These are phyloP conservation scores for Brachyhypopomus occidentalis DNA, from an alignment of 2,113 vertebrate species.

Conservation along the genomic window DNA sequence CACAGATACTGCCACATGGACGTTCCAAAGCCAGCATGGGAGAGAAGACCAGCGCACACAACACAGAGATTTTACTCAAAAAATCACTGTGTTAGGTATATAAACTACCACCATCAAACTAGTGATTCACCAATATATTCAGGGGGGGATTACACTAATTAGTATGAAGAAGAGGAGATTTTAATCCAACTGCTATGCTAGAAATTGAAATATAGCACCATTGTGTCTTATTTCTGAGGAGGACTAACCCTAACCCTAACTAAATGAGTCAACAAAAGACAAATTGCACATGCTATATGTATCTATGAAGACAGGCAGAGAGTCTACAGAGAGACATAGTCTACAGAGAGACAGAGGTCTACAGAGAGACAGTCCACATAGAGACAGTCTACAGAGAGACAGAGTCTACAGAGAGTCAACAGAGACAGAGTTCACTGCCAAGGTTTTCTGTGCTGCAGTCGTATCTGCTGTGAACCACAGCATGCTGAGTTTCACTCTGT, in stretches of 20 bases:
- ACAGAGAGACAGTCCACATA: no score
- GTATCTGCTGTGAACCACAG: background rate
- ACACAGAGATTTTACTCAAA: background rate
- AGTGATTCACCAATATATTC: background rate
- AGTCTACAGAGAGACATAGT: no score
- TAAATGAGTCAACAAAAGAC: constrained; percentile 39
- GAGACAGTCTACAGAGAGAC: no score
- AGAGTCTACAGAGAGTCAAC: no score
- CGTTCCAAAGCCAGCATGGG: constrained; percentile 1
- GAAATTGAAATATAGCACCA: no score
- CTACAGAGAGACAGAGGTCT: no score
- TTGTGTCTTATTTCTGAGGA: constrained; percentile 32
- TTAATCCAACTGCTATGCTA: background rate
- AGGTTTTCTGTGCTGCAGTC: background rate
- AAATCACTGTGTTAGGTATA: no score
- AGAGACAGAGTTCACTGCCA: no score
- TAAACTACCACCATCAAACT: background rate
- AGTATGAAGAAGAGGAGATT: constrained; percentile 21
- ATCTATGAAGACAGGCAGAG: background rate
- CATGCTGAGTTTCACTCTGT: background rate
- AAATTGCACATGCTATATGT: constrained; percentile 14
- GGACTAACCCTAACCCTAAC: constrained; percentile 14
- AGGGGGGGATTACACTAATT: background rate
- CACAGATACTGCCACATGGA: background rate
- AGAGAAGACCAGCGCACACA: background rate